Evolutionary conservation across 1,140 invertebrate species (phyloP).

Genomic region (Brachionus angularis): DNA sequence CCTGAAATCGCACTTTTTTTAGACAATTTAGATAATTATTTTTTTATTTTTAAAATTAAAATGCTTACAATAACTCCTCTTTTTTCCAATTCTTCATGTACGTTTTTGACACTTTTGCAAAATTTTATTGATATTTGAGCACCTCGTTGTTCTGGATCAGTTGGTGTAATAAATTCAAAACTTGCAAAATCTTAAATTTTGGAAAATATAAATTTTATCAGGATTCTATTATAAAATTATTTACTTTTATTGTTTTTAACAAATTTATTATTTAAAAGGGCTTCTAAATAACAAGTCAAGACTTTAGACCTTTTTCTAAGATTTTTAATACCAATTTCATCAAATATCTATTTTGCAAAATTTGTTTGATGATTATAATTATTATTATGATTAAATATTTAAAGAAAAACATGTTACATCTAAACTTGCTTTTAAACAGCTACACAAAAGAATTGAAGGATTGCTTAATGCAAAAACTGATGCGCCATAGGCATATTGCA

Average conservation of each 20-base stretch:
- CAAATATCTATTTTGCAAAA: slow-evolving; percentile 63
- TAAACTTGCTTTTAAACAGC: slow-evolving; percentile 60
- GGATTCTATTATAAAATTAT: not conserved
- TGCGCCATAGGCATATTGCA: slow-evolving; percentile 59
- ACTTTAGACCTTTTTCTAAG: slow-evolving; percentile 60
- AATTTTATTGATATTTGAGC: slow-evolving; percentile 62
- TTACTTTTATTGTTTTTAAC: not conserved
- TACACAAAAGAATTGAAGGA: slow-evolving; percentile 61
- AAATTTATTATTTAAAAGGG: slow-evolving; percentile 51
- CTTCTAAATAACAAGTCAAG: slow-evolving; percentile 63
- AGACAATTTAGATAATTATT: not conserved
- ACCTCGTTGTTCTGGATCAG: slow-evolving; percentile 60
- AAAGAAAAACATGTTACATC: slow-evolving; percentile 52
- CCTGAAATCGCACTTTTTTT: slow-evolving; percentile 61
- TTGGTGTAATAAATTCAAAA: slow-evolving; percentile 61
- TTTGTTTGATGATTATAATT: too few relatives aligned
- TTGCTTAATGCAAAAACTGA: slow-evolving; percentile 62
- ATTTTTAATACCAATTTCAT: slow-evolving; percentile 59
- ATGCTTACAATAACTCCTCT: slow-evolving; percentile 62
- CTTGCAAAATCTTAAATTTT: not conserved
- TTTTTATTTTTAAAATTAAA: not conserved
- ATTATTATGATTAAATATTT: not conserved
- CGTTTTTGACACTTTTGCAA: slow-evolving; percentile 52
- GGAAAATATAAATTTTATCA: not conserved
- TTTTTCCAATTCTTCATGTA: slow-evolving; percentile 59